Percentiles rank a stretch among this genome's conserved stretches.
Conservation (phyloP, 2,797 vertebrate species). For the Ctenosaura bakeri region DNA sequence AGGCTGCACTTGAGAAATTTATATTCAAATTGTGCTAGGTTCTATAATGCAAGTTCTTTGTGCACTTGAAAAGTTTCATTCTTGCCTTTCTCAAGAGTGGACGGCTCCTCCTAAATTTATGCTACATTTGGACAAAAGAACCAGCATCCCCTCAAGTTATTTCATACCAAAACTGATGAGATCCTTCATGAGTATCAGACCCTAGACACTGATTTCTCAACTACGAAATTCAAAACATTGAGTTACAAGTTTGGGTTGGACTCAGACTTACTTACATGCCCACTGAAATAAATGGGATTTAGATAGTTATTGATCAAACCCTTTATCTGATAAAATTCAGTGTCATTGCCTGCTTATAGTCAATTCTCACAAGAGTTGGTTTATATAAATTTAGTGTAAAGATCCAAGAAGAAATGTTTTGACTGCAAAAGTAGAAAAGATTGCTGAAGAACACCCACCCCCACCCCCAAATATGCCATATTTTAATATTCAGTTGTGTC, state of each 20-base stretch:
- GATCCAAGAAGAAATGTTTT: constrained; percentile 30
- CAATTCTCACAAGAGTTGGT: constrained; percentile 31
- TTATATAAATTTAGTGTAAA: constrained; percentile 37
- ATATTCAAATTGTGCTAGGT: background rate
- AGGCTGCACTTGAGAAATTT: background rate
- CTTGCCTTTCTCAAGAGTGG: background rate
- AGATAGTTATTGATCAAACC: background rate
- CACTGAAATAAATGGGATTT: background rate
- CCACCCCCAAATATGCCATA: constrained; percentile 58
- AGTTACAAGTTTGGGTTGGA: background rate
- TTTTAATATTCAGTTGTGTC: constrained; percentile 71
- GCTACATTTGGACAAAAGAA: background rate
- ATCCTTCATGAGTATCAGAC: background rate
- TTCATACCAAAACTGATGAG: no score
- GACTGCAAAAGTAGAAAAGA: constrained; percentile 50
- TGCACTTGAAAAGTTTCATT: background rate
- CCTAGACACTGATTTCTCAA: background rate
- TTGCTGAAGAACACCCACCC: constrained; percentile 59
- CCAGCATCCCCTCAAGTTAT: background rate
- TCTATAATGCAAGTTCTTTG: background rate
- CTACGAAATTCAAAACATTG: background rate
- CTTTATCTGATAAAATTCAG: constrained; percentile 19
- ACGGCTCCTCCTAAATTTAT: no score
- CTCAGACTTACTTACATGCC: background rate
- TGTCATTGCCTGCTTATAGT: constrained; percentile 47